Evolutionary conservation across 2,113 vertebrate genomes (phyloP).

Genomic region (Terrapene triunguis): DNA sequence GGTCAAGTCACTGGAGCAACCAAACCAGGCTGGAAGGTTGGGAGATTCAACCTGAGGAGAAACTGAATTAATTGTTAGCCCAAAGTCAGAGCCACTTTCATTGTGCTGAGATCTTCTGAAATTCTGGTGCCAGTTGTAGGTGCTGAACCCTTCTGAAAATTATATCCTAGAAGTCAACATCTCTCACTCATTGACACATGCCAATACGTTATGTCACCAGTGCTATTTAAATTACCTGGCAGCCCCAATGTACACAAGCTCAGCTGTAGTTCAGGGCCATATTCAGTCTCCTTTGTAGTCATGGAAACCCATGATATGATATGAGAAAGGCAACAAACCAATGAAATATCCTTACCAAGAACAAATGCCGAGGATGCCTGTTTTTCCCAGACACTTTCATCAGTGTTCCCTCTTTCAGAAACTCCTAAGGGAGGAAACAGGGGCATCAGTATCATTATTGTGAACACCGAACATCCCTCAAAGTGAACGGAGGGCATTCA

Average conservation of each 20-base stretch:
- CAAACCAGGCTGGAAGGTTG: neutral
- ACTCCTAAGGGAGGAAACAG: conserved; percentile 83
- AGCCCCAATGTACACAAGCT: neutral
- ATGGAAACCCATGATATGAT: neutral
- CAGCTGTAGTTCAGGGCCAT: neutral
- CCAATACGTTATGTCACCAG: neutral
- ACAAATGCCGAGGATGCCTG: conserved; percentile 92
- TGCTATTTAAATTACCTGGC: neutral
- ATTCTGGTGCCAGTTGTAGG: neutral
- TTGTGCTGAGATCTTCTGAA: neutral
- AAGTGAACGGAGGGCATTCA: neutral
- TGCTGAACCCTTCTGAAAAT: neutral
- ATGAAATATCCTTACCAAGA: conserved; percentile 87
- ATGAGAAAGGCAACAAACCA: neutral
- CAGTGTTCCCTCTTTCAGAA: conserved; percentile 96
- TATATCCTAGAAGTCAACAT: neutral
- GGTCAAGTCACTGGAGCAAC: neutral
- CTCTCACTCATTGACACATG: neutral
- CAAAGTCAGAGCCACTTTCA: neutral
- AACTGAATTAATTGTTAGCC: neutral
- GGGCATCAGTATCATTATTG: neutral
- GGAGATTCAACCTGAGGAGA: neutral
- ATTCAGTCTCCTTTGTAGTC: neutral
- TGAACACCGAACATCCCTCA: neutral
- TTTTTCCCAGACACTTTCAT: conserved; percentile 94